Evolutionary conservation across 2,113 vertebrate genomes (phyloP), one percentile per base, ranked within the genome.

Genomic region (Silurus meridionalis): DNA sequence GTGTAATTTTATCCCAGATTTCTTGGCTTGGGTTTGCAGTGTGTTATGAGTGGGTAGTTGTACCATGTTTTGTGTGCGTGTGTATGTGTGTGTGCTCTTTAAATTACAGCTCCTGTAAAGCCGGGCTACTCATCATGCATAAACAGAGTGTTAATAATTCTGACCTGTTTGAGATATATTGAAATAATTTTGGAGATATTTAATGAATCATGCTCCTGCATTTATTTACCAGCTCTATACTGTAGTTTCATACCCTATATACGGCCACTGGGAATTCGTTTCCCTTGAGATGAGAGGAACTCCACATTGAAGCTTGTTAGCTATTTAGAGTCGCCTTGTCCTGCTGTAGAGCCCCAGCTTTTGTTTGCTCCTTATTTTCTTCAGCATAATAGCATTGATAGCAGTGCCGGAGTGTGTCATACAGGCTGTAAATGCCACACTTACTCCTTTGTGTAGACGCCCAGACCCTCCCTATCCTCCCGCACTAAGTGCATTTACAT

Each of bases 351-450:
- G 48, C 60, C 61, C 14, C 61, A 52, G 80, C 46, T 82, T 82
- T 66, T 82, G 80, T 80, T 80, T 80, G 28, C 63, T 81, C 50
- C 21, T 85, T 25, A 82, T 90, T 83, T 89, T 75, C 58, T 23
- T 71, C 50, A 17, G 75, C 82, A 85, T 87, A 88, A 86, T 80
- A 50, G 37, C 17, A 53, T 55, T 83, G 67, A 89, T 88, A 72
- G 52, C 78, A n/a, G 17, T 13, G 85, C 57, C 15, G 6, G 74
- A 84, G 71, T 81, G 78, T 83, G 85, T 74, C 77, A 78, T 71
- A n/a, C 71, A 10, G 69, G 55, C 57, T 75, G 85, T 79, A 86
- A 88, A 85, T 86, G 78, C 67, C 21, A 57, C 64, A 67, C 85
- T 88, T 66, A 80, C 83, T 28, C 79, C 66, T 84, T 88, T 88